These are phyloP conservation scores for Cantharis lateralis DNA, from an alignment of 2,888 invertebrate species.

Conservation along the genomic window DNA sequence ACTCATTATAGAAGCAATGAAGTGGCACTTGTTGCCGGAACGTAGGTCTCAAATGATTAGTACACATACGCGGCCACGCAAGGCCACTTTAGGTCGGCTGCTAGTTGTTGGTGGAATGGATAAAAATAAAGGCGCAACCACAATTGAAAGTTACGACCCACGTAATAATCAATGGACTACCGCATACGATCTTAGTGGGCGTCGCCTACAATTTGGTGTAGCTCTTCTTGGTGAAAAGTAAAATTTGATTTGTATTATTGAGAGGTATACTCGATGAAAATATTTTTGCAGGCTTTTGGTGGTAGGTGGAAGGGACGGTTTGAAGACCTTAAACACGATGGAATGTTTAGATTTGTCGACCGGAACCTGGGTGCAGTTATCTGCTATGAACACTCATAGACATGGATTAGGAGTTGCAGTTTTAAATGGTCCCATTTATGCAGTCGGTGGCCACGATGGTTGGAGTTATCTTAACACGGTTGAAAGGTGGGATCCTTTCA, in stretches of 20 bases:
- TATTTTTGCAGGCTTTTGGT: conserved; percentile 64
- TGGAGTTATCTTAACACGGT: conserved; percentile 95
- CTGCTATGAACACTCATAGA: conserved; percentile 89
- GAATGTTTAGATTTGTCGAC: conserved; percentile 87
- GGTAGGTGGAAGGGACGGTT: conserved; percentile 89
- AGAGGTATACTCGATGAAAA: not conserved
- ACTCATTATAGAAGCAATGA: conserved; percentile 90
- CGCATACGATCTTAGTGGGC: conserved; percentile 76
- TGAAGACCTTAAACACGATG: conserved; percentile 91
- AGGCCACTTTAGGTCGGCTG: conserved; percentile 87
- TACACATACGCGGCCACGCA: conserved; percentile 83
- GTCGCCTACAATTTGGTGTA: conserved; percentile 89
- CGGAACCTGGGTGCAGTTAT: conserved; percentile 77
- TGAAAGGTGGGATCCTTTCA: conserved; percentile 89
- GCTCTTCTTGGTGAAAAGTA: conserved; percentile 79
- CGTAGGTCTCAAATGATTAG: conserved; percentile 77
- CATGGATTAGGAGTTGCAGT: conserved; percentile 82
- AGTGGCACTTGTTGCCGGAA: conserved; percentile 90
- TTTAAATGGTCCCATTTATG: conserved; percentile 84
- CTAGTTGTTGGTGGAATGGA: conserved; percentile 93
- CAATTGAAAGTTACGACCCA: conserved; percentile 88
- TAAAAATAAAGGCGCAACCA: conserved; percentile 87
- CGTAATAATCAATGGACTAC: conserved; percentile 80
- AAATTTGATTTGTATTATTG: conserved; percentile 1
- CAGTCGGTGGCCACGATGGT: conserved; percentile 94